Conservation (phyloP, 2,113 vertebrate genomes). For the Fregata magnificens region DNA sequence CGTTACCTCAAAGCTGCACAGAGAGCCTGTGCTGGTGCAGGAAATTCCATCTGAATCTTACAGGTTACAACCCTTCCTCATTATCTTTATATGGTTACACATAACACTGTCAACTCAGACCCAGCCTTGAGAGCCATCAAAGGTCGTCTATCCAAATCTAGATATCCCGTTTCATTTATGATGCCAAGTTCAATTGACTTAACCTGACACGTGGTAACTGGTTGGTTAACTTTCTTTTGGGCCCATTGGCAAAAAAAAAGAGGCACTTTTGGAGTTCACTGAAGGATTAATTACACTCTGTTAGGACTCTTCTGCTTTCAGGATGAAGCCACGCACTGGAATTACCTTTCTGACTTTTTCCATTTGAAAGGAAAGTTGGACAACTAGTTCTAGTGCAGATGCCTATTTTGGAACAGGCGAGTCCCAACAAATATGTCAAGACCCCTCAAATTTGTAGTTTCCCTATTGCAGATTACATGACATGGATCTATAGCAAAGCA, state of each 20-base stretch:
- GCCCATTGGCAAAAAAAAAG: not conserved
- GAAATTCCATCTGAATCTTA: not conserved
- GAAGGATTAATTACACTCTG: not conserved
- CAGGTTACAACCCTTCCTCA: not conserved
- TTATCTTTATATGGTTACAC: not conserved
- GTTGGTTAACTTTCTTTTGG: not conserved
- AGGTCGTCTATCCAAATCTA: not conserved
- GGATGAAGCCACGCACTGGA: not conserved
- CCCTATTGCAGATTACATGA: not conserved
- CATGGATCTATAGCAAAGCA: not conserved
- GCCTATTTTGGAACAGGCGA: not conserved
- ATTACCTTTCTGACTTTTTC: not conserved
- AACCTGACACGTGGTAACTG: not conserved
- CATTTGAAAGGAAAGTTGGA: not conserved
- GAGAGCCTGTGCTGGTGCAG: fast-evolving
- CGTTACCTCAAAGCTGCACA: not conserved
- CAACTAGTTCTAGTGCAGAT: not conserved
- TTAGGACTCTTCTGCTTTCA: not conserved
- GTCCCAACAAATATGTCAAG: not conserved
- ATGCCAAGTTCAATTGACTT: not conserved
- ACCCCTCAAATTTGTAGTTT: not conserved
- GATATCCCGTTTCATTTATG: not conserved
- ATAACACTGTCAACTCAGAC: not conserved
- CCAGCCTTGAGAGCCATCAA: not conserved
- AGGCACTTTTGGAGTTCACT: not conserved